Conservation (phyloP, 2,113 vertebrate genomes). For the Crotalus tigris region DNA sequence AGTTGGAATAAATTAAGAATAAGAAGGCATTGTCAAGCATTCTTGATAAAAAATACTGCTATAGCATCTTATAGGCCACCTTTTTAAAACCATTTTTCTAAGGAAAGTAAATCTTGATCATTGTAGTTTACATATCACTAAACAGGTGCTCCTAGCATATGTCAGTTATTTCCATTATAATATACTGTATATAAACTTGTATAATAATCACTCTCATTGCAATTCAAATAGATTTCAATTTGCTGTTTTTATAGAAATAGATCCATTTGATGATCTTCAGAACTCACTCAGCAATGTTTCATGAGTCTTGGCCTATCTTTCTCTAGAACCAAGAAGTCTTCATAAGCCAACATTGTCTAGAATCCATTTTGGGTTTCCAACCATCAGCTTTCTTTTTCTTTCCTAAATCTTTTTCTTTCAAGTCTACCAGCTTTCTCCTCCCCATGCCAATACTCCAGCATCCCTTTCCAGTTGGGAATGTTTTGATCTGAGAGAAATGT, state of each 20-base stretch:
- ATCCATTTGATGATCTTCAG: neutral
- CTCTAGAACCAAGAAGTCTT: neutral
- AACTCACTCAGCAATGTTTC: neutral
- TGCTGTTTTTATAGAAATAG: neutral
- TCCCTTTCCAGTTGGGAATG: neutral
- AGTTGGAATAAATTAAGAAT: neutral
- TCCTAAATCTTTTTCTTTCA: neutral
- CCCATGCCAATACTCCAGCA: neutral
- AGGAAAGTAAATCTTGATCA: constrained; percentile 6
- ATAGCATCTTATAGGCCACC: neutral
- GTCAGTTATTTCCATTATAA: constrained; percentile 8
- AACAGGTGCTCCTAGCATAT: neutral
- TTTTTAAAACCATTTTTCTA: neutral
- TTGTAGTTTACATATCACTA: neutral
- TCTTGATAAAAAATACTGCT: neutral
- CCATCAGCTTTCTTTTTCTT: neutral
- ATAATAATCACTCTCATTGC: neutral
- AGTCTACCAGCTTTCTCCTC: neutral
- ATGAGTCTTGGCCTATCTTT: neutral
- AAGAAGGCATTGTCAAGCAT: neutral
- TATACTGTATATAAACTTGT: neutral
- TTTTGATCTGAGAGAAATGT: neutral
- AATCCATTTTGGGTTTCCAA: neutral
- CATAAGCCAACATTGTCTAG: neutral
- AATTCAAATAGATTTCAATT: constrained; percentile 6